phyloP scores from a whole-genome alignment of 2,797 vertebrate species.

The Calcarius lapponicus region DNA sequence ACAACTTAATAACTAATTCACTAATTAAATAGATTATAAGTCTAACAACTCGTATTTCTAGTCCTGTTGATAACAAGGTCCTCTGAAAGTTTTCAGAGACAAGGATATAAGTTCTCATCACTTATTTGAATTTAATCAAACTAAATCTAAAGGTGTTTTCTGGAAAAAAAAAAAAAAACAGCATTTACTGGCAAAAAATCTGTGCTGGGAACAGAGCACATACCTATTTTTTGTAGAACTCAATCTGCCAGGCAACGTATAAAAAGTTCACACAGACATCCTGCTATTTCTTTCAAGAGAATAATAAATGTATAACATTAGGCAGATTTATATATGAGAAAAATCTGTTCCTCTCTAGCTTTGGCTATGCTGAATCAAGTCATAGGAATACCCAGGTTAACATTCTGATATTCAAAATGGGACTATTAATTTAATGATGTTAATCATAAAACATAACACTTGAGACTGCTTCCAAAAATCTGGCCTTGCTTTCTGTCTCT shows the following conservation, averaged over 20 bases:
- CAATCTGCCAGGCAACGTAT: background rate
- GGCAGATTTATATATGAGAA: background rate
- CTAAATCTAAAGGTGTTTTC: background rate
- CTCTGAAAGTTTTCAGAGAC: background rate
- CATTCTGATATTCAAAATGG: background rate
- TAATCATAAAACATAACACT: background rate
- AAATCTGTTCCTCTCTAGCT: background rate
- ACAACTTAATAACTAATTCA: background rate
- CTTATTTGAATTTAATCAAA: background rate
- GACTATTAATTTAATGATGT: background rate
- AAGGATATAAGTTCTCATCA: background rate
- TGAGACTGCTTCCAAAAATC: background rate
- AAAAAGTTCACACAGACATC: background rate
- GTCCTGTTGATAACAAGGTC: background rate
- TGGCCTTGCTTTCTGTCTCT: background rate
- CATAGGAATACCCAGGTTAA: background rate
- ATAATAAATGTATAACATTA: background rate
- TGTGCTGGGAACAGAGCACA: background rate
- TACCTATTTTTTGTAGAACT: background rate
- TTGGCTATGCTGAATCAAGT: background rate
- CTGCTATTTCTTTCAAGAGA: background rate
- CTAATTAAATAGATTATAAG: background rate
- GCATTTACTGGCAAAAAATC: background rate
- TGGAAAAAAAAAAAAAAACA: background rate
- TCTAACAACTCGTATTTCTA: background rate